Evolutionary conservation across 1,140 invertebrate genomes (phyloP), one percentile per base, ranked within the genome.

Genomic region (Eurosta solidaginis): DNA sequence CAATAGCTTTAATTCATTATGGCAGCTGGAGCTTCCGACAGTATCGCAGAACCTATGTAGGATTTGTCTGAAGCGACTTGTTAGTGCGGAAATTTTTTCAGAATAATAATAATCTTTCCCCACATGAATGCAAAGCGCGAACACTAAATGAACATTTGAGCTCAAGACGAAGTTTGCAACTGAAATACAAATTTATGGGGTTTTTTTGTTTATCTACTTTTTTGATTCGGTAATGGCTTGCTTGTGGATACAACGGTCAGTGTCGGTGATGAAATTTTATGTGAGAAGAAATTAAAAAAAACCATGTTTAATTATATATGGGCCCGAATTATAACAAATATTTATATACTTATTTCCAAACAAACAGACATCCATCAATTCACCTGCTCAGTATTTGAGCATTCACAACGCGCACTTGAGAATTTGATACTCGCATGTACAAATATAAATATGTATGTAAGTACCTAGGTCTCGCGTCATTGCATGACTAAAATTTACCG

Each of bases 241-340:
- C n/a, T n/a, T n/a, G n/a, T 40, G 59, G 59, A n/a, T 22, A 10
- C 14, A 22, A 40, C 59, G 59, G 59, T 68, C 59, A 68, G 59
- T 40, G 33, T 36, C 59, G 33, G 6, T 68, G 59, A 40, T 40
- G 59, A 68, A 68, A 68, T 40, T 68, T 68, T 68, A 20, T 68
- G 59, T 68, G 59, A 29, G 59, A 68, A 68, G 59, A 68, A 68
- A 68, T 68, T 68, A 40, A 17, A 68, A n/a, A n/a, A 68, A 68
- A 68, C 1, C 40, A 40, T 68, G n/a, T 68, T 40, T n/a, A 42
- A 68, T 17, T 36, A n/a, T 40, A 68, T 40, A 2, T 40, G 33
- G 2, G 33, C 59, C 36, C 50, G 50, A 27, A 10, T 9, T 17
- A 17, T 20, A 1, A 17, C 54, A 33, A 17, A 59, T 22, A n/a